Percentiles rank a stretch among this genome's conserved stretches.
Conservation (phyloP, 2,888 invertebrate species). For the Melanophora roralis region DNA sequence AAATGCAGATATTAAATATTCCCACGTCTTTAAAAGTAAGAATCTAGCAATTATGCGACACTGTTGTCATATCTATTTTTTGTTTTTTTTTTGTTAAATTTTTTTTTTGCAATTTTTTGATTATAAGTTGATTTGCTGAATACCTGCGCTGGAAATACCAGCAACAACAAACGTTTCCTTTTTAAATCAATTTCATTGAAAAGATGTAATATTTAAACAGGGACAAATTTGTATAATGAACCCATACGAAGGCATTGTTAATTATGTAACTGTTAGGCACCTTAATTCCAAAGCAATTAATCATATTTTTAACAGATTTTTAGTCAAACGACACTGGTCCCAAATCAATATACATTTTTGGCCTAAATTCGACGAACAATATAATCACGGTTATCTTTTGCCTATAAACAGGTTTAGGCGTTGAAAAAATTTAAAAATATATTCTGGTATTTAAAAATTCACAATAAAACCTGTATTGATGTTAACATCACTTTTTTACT, state of each 20-base stretch:
- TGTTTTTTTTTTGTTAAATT: background rate
- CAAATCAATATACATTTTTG: too few relatives aligned
- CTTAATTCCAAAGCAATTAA: background rate
- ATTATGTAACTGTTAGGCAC: background rate
- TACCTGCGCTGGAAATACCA: slow-evolving; percentile 3
- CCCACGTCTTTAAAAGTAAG: slow-evolving; percentile 29
- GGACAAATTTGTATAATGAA: background rate
- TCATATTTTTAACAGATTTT: slow-evolving; percentile 4
- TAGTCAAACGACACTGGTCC: too few relatives aligned
- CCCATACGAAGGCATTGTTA: background rate
- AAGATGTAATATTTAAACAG: background rate
- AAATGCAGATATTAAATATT: slow-evolving; percentile 2
- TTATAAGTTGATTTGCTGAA: background rate
- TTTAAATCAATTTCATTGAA: slow-evolving; percentile 11
- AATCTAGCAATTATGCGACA: background rate
- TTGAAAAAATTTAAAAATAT: too few relatives aligned
- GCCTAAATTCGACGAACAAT: too few relatives aligned
- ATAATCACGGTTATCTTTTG: too few relatives aligned
- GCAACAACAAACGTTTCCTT: background rate
- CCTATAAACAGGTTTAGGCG: too few relatives aligned
- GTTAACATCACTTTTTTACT: too few relatives aligned
- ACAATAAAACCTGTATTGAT: too few relatives aligned
- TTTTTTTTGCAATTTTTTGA: background rate
- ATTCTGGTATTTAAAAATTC: too few relatives aligned
- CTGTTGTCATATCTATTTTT: background rate